Evolutionary conservation across 1,140 invertebrate genomes (phyloP).

Genomic region (Ectropis grisescens): DNA sequence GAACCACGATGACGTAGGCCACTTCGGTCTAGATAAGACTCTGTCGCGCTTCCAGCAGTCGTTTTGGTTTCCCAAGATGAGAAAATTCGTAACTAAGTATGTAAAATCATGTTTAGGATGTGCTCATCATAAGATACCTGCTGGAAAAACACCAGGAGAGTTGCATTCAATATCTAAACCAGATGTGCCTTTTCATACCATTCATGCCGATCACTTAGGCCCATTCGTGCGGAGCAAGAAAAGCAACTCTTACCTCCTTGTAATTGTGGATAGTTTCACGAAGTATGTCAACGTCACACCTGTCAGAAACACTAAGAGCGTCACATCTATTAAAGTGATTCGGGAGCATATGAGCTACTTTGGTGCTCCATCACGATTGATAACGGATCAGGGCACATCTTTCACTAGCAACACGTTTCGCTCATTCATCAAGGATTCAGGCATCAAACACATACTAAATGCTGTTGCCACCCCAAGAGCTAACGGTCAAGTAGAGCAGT

Average conservation of each 20-base stretch:
- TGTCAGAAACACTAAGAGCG: slow-evolving; percentile 1
- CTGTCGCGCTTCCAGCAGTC: slow-evolving; percentile 5
- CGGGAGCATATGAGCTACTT: not conserved
- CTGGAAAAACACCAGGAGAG: slow-evolving; percentile 7
- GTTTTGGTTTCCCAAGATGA: slow-evolving; percentile 13
- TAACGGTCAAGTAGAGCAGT: slow-evolving; percentile 1
- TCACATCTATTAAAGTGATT: slow-evolving; percentile 1
- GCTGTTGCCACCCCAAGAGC: slow-evolving; percentile 2
- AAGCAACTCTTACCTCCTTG: slow-evolving; percentile 1
- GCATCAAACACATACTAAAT: slow-evolving; percentile 1
- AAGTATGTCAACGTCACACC: not conserved
- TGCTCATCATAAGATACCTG: slow-evolving; percentile 12
- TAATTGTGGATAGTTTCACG: slow-evolving; percentile 1
- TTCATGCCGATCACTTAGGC: slow-evolving; percentile 9
- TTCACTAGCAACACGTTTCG: slow-evolving; percentile 1
- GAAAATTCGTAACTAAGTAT: slow-evolving; percentile 14
- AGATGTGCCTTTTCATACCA: slow-evolving; percentile 5
- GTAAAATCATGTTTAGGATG: slow-evolving; percentile 13
- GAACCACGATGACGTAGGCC: slow-evolving; percentile 14
- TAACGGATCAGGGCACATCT: slow-evolving; percentile 1
- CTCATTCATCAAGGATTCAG: not conserved
- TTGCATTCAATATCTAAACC: slow-evolving; percentile 10
- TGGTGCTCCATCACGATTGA: slow-evolving; percentile 1
- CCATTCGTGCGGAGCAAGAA: slow-evolving; percentile 5
- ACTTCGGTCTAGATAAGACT: slow-evolving; percentile 16